Conservation (phyloP, 2,888 invertebrate genomes). For the Alviniconcha strummeri region DNA sequence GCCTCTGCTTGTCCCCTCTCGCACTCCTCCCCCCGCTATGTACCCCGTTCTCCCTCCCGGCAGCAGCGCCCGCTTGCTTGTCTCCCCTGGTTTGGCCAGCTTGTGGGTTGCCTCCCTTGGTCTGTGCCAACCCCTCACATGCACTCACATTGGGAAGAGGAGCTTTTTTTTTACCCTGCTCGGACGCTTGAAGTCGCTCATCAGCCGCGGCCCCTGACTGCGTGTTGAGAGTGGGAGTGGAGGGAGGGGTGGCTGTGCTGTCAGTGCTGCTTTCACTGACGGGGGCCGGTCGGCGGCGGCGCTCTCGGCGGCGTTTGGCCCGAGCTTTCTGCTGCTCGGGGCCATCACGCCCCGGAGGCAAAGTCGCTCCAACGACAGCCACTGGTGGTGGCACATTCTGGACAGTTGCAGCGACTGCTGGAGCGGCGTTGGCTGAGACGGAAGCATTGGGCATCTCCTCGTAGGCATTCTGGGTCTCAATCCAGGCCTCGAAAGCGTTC, state of each 20-base stretch:
- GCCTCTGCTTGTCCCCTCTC: slow-evolving; percentile 18
- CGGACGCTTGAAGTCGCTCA: neutral
- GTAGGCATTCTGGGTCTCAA: slow-evolving; percentile 24
- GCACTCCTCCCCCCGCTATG: slow-evolving; percentile 9
- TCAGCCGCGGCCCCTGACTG: neutral
- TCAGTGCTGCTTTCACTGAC: slow-evolving; percentile 21
- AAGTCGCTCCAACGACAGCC: neutral
- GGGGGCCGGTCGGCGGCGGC: slow-evolving; percentile 15
- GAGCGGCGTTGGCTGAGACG: neutral
- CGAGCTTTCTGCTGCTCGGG: slow-evolving; percentile 36
- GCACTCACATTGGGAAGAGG: slow-evolving; percentile 27
- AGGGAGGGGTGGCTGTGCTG: slow-evolving; percentile 4
- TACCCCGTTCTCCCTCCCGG: slow-evolving; percentile 11
- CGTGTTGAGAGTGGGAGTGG: neutral
- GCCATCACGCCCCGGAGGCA: neutral
- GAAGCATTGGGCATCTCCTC: slow-evolving; percentile 15
- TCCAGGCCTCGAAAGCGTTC: slow-evolving; percentile 32
- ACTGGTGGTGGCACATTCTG: neutral
- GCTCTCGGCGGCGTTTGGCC: slow-evolving; percentile 22
- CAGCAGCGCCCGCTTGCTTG: neutral
- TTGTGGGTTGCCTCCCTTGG: slow-evolving; percentile 16
- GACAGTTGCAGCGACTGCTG: neutral
- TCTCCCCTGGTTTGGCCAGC: slow-evolving; percentile 21
- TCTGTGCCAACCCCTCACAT: slow-evolving; percentile 19
- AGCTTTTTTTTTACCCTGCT: slow-evolving; percentile 31